Percentiles rank a stretch among this genome's conserved stretches.
Evolutionary conservation across 2,797 vertebrate species (phyloP).

Genomic region (Alcedo atthis): DNA sequence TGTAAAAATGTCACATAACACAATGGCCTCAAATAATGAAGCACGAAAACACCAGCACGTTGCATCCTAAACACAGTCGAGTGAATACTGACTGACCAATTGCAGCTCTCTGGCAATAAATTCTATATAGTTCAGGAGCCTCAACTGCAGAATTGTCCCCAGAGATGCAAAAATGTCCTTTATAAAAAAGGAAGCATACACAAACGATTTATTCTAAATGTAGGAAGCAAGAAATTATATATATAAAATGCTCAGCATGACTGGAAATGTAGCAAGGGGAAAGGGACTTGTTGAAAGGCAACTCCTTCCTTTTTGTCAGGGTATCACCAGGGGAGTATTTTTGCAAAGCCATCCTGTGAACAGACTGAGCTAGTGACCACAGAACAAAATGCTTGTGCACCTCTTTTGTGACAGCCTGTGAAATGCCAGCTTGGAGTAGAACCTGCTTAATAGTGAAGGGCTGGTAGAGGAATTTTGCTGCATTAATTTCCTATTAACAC

Average conservation of each 20-base stretch:
- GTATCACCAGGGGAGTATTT: neutral
- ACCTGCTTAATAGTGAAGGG: neutral
- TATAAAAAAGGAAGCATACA: neutral
- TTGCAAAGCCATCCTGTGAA: neutral
- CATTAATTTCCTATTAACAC: neutral
- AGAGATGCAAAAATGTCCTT: conserved; percentile 21
- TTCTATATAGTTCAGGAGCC: neutral
- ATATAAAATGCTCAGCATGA: neutral
- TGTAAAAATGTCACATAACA: neutral
- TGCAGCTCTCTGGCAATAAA: neutral
- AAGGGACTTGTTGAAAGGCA: neutral
- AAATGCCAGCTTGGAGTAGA: neutral
- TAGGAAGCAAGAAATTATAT: neutral
- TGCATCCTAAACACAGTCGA: neutral
- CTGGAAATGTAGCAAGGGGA: neutral
- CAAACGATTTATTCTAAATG: neutral
- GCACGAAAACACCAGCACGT: neutral
- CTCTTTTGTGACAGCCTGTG: neutral
- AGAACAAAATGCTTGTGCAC: neutral
- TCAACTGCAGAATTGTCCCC: neutral
- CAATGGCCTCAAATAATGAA: neutral
- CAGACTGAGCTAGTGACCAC: neutral
- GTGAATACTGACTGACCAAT: neutral
- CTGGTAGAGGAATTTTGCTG: neutral
- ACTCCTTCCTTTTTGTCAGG: neutral